phyloP scores from a whole-genome alignment of 2,113 vertebrate genomes.

The Odobenus rosmarus region DNA sequence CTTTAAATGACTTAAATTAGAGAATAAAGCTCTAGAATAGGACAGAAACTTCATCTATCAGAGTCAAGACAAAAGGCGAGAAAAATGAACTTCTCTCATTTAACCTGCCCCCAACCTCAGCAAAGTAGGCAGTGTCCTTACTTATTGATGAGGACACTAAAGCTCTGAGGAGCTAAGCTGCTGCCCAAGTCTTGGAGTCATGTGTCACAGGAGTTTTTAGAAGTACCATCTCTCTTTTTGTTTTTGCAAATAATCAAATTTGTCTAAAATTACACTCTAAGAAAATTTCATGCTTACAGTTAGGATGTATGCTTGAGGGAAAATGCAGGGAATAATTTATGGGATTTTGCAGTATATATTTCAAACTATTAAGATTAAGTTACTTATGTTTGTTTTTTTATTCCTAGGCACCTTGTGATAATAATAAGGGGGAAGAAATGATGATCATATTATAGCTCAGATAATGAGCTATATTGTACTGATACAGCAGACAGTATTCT shows the following conservation, averaged over 20 bases:
- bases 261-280: not conserved
- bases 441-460: not conserved
- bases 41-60: not conserved
- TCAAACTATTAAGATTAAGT: not conserved
- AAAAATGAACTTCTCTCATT: not conserved
- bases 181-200: not conserved
- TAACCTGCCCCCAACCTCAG: not conserved
- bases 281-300: not conserved
- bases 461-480: not conserved
- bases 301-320: not conserved
- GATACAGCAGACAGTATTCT: not conserved
- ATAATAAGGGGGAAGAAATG: not conserved
- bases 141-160: not conserved
- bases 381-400: constrained; percentile 1
- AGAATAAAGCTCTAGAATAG: not conserved
- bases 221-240: not conserved
- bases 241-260: not conserved
- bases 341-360: not conserved
- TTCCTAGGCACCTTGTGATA: not conserved
- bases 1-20: not conserved
- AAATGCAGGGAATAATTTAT: not conserved
- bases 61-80: not conserved
- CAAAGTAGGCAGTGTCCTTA: not conserved
- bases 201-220: accelerated
- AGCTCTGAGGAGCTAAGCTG: not conserved